phyloP scores from a whole-genome alignment of 2,888 invertebrate genomes.

The Stictocephala bisonia region DNA sequence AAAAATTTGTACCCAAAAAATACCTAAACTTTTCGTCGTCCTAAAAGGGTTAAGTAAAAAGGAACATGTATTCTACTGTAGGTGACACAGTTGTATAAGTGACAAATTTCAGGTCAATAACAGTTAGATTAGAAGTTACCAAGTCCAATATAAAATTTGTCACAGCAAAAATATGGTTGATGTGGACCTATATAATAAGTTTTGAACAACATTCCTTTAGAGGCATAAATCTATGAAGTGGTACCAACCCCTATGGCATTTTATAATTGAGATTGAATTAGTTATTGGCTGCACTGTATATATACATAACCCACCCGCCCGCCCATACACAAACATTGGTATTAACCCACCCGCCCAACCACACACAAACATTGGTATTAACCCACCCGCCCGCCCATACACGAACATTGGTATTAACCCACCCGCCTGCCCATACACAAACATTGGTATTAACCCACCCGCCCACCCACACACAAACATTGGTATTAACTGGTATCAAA shows the following conservation, averaged over 20 bases:
- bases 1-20: too few relatives aligned
- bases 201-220: slow-evolving; percentile 5
- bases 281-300: slow-evolving; percentile 18
- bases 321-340: too few relatives aligned
- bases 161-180: too few relatives aligned
- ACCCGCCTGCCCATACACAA: too few relatives aligned
- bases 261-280: background rate
- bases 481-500: background rate
- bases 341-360: too few relatives aligned
- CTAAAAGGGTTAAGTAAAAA: too few relatives aligned
- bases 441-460: too few relatives aligned
- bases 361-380: too few relatives aligned
- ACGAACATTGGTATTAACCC: too few relatives aligned
- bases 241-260: slow-evolving; percentile 9
- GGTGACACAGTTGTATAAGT: background rate
- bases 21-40: too few relatives aligned
- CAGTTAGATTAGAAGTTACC: background rate
- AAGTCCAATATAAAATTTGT: slow-evolving; percentile 18
- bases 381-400: too few relatives aligned
- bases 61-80: slow-evolving; percentile 22
- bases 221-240: slow-evolving; percentile 23
- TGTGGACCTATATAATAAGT: slow-evolving; percentile 19
- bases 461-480: too few relatives aligned
- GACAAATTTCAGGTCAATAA: background rate
- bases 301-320: background rate